These are phyloP conservation scores for Colistium nudipinnis DNA, from an alignment of 2,113 vertebrate species.

Conservation along the genomic window DNA sequence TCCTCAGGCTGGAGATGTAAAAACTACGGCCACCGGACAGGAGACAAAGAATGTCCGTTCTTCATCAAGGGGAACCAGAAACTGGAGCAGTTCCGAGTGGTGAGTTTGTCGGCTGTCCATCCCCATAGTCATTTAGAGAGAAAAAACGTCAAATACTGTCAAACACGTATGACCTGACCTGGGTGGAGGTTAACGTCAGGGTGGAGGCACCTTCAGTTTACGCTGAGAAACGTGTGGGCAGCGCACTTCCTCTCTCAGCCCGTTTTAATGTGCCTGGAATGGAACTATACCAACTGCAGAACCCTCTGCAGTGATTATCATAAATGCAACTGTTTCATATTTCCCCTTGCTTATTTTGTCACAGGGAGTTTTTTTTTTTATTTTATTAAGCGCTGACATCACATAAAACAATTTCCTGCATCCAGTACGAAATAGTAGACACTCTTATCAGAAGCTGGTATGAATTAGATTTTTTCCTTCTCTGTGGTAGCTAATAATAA, in stretches of 20 bases:
- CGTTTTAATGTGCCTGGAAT: conserved; percentile 7
- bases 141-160: not conserved
- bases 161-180: not conserved
- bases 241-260: conserved; percentile 25
- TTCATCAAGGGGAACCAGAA: conserved; percentile 99
- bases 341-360: conserved; percentile 45
- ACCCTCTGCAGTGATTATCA: conserved; percentile 68
- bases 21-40: conserved; percentile 94
- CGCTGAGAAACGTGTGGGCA: conserved; percentile 32
- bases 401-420: not conserved
- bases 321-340: conserved; percentile 65
- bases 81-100: conserved; percentile 97
- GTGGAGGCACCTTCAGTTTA: conserved; percentile 14
- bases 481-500: not conserved
- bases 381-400: conserved; percentile 44
- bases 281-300: conserved; percentile 22
- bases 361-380: conserved; percentile 7
- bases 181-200: not conserved
- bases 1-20: conserved; percentile 95
- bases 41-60: conserved; percentile 95
- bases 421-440: not conserved
- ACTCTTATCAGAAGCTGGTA: not conserved
- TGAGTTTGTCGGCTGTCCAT: conserved; percentile 75
- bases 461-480: not conserved
- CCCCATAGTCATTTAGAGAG: conserved; percentile 1